Percentiles rank a stretch among this genome's conserved stretches.
These are phyloP conservation scores for Microplitis demolitor DNA, from an alignment of 1,140 invertebrate species.

Conservation along the genomic window DNA sequence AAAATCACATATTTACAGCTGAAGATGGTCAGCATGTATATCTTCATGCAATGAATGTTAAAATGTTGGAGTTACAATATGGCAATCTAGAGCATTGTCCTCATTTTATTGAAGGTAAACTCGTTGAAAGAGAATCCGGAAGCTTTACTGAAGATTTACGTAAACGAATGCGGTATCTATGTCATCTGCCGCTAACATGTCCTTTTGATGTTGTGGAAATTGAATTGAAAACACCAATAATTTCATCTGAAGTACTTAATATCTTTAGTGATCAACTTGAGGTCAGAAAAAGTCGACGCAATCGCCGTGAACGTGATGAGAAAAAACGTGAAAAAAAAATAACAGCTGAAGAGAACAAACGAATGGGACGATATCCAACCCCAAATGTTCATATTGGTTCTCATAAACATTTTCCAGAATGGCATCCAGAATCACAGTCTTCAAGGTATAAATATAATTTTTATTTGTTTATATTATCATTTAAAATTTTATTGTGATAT, in stretches of 20 bases:
- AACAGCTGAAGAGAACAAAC: conserved; percentile 72
- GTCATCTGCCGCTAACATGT: conserved; percentile 88
- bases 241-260: conserved; percentile 70
- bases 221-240: conserved; percentile 72
- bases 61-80: conserved; percentile 87
- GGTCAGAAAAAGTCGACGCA: conserved; percentile 66
- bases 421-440: conserved; percentile 54
- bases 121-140: conserved; percentile 83
- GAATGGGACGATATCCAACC: conserved; percentile 68
- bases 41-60: conserved; percentile 87
- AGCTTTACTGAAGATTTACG: conserved; percentile 83
- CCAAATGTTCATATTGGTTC: conserved; percentile 68
- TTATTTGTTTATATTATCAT: neutral
- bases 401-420: conserved; percentile 70
- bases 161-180: conserved; percentile 78
- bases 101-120: conserved; percentile 69
- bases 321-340: conserved; percentile 72
- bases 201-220: conserved; percentile 91
- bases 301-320: conserved; percentile 71
- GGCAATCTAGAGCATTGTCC: conserved; percentile 82
- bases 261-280: conserved; percentile 74
- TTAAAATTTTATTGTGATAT: neutral
- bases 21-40: conserved; percentile 92
- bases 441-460: conserved; percentile 42
- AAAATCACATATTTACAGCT: conserved; percentile 62